Conservation (phyloP, 2,113 vertebrate genomes). For the Taurulus bubalis region DNA sequence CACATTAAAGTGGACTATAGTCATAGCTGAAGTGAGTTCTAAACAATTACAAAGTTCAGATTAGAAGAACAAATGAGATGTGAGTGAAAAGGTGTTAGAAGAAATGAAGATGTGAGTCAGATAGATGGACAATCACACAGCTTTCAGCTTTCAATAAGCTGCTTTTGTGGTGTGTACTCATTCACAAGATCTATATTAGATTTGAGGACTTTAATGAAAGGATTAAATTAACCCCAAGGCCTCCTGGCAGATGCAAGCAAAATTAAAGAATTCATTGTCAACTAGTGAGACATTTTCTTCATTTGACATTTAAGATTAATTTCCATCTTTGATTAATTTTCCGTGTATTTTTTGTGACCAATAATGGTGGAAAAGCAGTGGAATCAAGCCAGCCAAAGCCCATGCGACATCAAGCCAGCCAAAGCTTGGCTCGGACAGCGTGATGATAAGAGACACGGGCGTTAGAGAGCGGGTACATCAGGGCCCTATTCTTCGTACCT, state of each 20-base stretch:
- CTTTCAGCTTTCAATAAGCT: conserved; percentile 50
- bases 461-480: too few relatives aligned
- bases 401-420: not conserved
- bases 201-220: conserved; percentile 45
- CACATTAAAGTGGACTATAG: not conserved
- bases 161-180: conserved; percentile 46
- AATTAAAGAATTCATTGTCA: conserved; percentile 27
- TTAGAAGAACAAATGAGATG: conserved; percentile 16
- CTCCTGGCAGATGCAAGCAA: not conserved
- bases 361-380: not conserved
- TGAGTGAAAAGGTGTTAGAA: conserved; percentile 27
- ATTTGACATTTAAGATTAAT: not conserved
- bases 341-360: not conserved
- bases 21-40: not conserved
- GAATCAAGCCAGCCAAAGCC: not conserved
- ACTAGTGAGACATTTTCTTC: not conserved
- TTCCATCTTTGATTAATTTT: not conserved
- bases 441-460: not conserved
- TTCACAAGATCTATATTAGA: conserved; percentile 44
- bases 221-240: conserved; percentile 46
- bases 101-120: conserved; percentile 41
- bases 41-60: conserved; percentile 21
- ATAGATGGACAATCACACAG: conserved; percentile 41
- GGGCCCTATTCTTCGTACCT: too few relatives aligned
- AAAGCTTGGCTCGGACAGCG: not conserved